Evolutionary conservation across 2,797 vertebrate genomes (phyloP).

Genomic region (Hozukius guyotensis): DNA sequence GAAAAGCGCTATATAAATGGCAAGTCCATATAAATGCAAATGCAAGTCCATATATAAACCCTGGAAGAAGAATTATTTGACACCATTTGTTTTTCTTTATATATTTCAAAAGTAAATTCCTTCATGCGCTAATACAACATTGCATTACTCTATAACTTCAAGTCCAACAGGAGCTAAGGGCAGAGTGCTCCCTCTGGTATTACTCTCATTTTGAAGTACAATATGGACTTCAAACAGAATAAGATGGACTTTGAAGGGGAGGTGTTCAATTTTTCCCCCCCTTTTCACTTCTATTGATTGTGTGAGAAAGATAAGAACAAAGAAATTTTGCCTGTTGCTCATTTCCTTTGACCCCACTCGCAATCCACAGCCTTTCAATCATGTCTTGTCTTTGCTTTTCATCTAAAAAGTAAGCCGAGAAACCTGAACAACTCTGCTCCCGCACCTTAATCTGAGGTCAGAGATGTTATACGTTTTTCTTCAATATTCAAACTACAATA

Average conservation of each 20-base stretch:
- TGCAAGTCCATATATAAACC: background rate
- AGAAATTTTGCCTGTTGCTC: slow-evolving; percentile 44
- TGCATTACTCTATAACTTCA: background rate
- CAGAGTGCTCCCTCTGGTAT: slow-evolving; percentile 26
- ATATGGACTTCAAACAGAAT: slow-evolving; percentile 64
- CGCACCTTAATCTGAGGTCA: background rate
- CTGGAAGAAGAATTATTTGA: background rate
- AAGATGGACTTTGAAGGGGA: slow-evolving; percentile 52
- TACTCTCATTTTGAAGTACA: slow-evolving; percentile 45
- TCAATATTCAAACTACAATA: background rate
- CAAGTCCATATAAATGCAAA: background rate
- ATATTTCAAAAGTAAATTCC: slow-evolving; percentile 13
- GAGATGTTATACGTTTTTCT: background rate
- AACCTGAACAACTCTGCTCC: slow-evolving; percentile 6
- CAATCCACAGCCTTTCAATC: slow-evolving; percentile 40
- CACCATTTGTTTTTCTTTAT: background rate
- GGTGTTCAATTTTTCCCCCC: slow-evolving; percentile 7
- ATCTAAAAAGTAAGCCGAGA: slow-evolving; percentile 25
- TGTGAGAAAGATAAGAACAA: slow-evolving; percentile 54
- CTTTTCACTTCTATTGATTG: slow-evolving; percentile 53
- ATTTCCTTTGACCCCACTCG: slow-evolving; percentile 52
- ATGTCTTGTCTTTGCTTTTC: slow-evolving; percentile 27
- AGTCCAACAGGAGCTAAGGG: slow-evolving; percentile 10
- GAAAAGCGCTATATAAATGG: no score
- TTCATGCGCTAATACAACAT: background rate